phyloP scores from a whole-genome alignment of 1,140 invertebrate genomes.

The Papilio polytes region DNA sequence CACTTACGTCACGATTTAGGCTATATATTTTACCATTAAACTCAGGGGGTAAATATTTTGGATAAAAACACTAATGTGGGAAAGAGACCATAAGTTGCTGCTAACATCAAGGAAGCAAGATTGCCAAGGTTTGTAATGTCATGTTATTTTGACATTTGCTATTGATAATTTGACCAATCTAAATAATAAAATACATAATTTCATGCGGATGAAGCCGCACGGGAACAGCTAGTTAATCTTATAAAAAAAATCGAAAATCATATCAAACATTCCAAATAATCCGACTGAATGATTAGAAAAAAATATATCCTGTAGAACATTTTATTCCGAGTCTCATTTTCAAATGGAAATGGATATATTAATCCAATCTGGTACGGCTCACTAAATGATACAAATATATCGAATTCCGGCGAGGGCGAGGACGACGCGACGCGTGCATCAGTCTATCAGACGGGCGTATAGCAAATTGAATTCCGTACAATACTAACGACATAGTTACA shows the following conservation, averaged over 20 bases:
- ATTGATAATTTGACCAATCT: too few species aligned
- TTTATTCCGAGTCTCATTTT: constrained; percentile 21
- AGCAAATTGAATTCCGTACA: constrained; percentile 30
- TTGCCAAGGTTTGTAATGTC: too few species aligned
- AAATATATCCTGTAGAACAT: neutral
- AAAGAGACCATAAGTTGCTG: too few species aligned
- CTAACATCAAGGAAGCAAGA: too few species aligned
- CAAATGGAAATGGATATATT: constrained; percentile 25
- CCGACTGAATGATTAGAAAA: neutral
- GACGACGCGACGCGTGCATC: constrained; percentile 15
- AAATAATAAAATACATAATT: too few species aligned
- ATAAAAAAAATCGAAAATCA: neutral
- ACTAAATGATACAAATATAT: constrained; percentile 36
- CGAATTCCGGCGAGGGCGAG: constrained; percentile 11
- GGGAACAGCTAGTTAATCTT: too few species aligned
- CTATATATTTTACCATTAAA: too few species aligned
- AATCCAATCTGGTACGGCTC: constrained; percentile 25
- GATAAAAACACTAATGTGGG: too few species aligned
- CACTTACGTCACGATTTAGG: too few species aligned
- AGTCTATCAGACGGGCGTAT: constrained; percentile 16
- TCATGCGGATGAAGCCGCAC: too few species aligned
- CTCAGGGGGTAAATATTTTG: too few species aligned
- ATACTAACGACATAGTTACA: neutral
- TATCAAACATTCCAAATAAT: constrained; percentile 1
- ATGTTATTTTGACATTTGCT: too few species aligned